phyloP scores from a whole-genome alignment of 2,888 invertebrate genomes.

The Diaperis boleti region DNA sequence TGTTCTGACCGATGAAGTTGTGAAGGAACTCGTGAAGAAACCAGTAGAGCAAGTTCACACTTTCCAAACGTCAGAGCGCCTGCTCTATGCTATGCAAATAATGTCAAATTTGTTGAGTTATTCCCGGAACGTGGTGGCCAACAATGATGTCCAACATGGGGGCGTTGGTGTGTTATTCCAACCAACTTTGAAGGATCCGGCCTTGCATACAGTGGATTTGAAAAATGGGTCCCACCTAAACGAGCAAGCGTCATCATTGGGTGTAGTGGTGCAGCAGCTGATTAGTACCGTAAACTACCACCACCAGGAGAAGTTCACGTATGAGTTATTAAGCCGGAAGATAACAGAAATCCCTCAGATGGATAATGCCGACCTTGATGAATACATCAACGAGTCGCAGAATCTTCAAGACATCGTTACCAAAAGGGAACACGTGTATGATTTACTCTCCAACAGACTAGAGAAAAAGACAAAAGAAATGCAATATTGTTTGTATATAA shows the following conservation, averaged over 20 bases:
- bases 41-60: constrained; percentile 49
- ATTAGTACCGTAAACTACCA: constrained; percentile 70
- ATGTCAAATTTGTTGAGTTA: constrained; percentile 80
- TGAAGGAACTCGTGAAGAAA: constrained; percentile 63
- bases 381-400: constrained; percentile 63
- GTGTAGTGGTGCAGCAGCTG: constrained; percentile 70
- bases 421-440: constrained; percentile 63
- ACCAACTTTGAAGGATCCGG: constrained; percentile 66
- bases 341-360: constrained; percentile 68
- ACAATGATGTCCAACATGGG: constrained; percentile 69
- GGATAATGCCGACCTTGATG: constrained; percentile 70
- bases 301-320: constrained; percentile 67
- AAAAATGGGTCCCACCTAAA: constrained; percentile 54
- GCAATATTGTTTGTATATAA: constrained; percentile 74
- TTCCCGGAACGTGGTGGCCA: constrained; percentile 75
- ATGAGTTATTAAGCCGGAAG: constrained; percentile 68
- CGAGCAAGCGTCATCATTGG: constrained; percentile 67
- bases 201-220: constrained; percentile 50
- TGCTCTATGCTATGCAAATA: constrained; percentile 71
- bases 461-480: constrained; percentile 72
- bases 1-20: constrained; percentile 60
- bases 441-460: constrained; percentile 68
- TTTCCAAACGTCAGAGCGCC: constrained; percentile 64
- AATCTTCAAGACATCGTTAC: constrained; percentile 56
- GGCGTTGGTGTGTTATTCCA: constrained; percentile 70